Conservation (phyloP, 2,797 vertebrate species). For the Macropodus opercularis region DNA sequence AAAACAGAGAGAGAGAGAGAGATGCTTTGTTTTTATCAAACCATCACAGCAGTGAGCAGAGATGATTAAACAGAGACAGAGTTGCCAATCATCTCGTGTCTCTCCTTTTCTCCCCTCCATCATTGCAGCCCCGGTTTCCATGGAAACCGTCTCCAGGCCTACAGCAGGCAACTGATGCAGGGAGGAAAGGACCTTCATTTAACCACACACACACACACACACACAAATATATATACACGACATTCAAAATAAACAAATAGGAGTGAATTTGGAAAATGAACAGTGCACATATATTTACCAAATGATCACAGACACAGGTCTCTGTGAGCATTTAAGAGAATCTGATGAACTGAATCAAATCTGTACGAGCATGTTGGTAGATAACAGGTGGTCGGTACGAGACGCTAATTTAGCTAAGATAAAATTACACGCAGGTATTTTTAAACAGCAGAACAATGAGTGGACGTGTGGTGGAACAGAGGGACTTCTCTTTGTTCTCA, state of each 20-base stretch:
- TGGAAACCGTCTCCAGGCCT: slow-evolving; percentile 57
- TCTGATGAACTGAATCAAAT: too few relatives aligned
- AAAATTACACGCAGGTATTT: too few relatives aligned
- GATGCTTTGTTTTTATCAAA: slow-evolving; percentile 89
- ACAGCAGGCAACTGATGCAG: slow-evolving; percentile 32
- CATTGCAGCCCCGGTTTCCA: slow-evolving; percentile 79
- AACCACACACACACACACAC: slow-evolving; percentile 9
- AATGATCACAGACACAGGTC: background rate
- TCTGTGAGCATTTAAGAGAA: too few relatives aligned
- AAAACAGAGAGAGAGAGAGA: background rate
- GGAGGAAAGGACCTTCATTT: background rate
- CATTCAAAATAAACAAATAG: background rate
- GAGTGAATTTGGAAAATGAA: too few relatives aligned
- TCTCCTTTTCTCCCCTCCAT: slow-evolving; percentile 75
- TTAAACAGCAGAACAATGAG: too few relatives aligned
- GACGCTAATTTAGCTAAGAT: too few relatives aligned
- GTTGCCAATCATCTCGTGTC: slow-evolving; percentile 52
- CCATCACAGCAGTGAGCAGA: slow-evolving; percentile 91
- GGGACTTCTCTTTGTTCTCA: too few relatives aligned
- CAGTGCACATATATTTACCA: background rate
- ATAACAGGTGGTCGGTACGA: too few relatives aligned
- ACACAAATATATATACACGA: slow-evolving; percentile 7
- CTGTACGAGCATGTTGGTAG: too few relatives aligned
- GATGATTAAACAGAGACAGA: slow-evolving; percentile 88
- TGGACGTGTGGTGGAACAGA: too few relatives aligned